Evolutionary conservation across 1,140 invertebrate genomes (phyloP).

Genomic region (Drosophila truncata): DNA sequence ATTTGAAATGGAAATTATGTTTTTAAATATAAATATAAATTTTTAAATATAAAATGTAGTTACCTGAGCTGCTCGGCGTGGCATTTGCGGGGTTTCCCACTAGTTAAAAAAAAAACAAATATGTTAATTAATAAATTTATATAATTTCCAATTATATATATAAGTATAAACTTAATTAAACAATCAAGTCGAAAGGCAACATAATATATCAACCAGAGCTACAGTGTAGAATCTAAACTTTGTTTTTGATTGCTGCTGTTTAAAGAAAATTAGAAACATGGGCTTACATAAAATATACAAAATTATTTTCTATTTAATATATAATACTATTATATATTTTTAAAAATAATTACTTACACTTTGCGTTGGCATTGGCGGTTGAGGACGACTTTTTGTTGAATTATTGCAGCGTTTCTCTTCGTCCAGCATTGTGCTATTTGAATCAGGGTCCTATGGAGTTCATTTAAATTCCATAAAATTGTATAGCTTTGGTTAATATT

Average conservation of each 20-base stretch:
- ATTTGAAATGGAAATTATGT: background rate
- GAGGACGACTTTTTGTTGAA: background rate
- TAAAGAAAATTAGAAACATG: background rate
- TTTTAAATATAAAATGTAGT: background rate
- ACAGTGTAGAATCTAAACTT: too few relatives aligned
- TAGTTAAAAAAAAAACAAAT: background rate
- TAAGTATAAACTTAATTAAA: background rate
- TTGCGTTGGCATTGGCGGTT: background rate
- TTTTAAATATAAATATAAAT: background rate
- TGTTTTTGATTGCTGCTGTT: background rate
- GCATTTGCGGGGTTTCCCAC: conserved; percentile 5
- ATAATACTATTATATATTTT: too few relatives aligned
- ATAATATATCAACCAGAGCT: too few relatives aligned
- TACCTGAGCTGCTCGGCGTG: background rate
- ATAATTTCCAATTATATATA: background rate
- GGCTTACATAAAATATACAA: background rate
- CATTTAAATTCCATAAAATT: background rate
- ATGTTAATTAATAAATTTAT: too few relatives aligned
- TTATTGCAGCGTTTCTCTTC: background rate
- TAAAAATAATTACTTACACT: conserved; percentile 13
- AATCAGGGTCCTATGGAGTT: conserved; percentile 21
- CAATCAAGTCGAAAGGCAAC: too few relatives aligned
- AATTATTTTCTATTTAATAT: too few relatives aligned
- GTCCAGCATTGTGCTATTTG: conserved; percentile 46
- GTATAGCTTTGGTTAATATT: background rate